Base-by-base conservation (phyloP, 2,113 vertebrate genomes). In the Semicossyphus pulcher region DNA sequence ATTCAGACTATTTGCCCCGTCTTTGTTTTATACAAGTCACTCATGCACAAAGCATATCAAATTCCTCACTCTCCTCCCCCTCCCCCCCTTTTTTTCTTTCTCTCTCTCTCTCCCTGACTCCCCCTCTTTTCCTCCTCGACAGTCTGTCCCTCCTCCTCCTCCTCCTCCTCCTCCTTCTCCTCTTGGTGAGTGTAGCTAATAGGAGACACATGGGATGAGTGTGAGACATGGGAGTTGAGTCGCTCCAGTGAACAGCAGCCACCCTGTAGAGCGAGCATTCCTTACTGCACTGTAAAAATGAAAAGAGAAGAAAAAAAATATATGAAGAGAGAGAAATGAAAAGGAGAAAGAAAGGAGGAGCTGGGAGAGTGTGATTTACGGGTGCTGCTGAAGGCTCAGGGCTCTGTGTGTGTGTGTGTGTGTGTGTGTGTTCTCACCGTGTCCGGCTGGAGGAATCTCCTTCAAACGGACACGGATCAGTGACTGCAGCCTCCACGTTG, bases 151-250 rank as follows among this genome's bases (percentile, higher is more conserved):
- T 49, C 62, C 53, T 28, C 52, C 53, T 70, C 41, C 78, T 41
- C 44, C 26, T 23, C 39, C 76, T 78, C 69, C 47, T 49, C 47
- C 48, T 57, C 82, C 72, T 78, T 71, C 82, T 73, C n/a, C 79
- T 81, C 65, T 82, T 73, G 84, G 83, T 81, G 85, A 91, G 86
- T 91, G 86, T 86, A 74, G 89, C 92, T 94, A 94, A 94, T 93
- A 90, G 87, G 91, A 93, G 90, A 93, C 91, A 93, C 90, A 93
- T 93, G 92, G 90, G 91, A 90, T 89, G 88, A 92, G 89, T 88
- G 84, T 74, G 89, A 91, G 88, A 88, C 83, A 88, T 71, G 85
- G 86, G 87, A 92, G 89, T 87, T 84, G 87, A 81, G 86, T 74
- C 25, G 87, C 86, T 93, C 87, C 90, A 93, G 67, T 86, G 91